These are phyloP conservation scores for Euzetes globulus DNA, from an alignment of 2,888 invertebrate species.

Conservation along the genomic window DNA sequence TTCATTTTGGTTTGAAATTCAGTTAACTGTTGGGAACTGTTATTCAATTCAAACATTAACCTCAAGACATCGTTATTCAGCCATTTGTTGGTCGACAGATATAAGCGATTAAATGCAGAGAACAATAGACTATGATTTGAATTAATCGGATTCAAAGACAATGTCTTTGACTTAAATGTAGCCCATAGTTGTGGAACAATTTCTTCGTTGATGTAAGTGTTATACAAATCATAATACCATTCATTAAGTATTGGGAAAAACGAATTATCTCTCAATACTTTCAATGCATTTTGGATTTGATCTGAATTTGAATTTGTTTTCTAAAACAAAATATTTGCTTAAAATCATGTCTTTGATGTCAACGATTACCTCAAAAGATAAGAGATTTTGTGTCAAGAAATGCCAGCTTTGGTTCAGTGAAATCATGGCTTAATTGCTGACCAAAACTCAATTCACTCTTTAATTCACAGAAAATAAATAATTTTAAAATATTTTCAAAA, in stretches of 20 bases:
- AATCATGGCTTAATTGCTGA: neutral
- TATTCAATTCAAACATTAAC: constrained; percentile 36
- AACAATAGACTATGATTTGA: constrained; percentile 12
- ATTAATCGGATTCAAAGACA: neutral
- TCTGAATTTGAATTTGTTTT: neutral
- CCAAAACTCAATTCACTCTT: too few relatives aligned
- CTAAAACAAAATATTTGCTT: neutral
- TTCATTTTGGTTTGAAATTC: constrained; percentile 32
- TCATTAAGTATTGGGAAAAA: neutral
- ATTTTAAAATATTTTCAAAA: too few relatives aligned
- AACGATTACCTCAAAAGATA: neutral
- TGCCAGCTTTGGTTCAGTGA: neutral
- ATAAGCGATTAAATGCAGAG: constrained; percentile 34
- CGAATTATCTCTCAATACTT: neutral
- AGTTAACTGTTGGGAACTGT: constrained; percentile 36
- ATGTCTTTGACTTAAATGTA: neutral
- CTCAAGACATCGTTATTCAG: constrained; percentile 31
- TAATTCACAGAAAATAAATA: too few relatives aligned
- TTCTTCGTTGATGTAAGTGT: neutral
- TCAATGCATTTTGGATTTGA: neutral
- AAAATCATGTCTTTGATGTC: neutral
- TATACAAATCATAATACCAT: constrained; percentile 7
- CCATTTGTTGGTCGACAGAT: constrained; percentile 32
- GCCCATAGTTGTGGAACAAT: constrained; percentile 3
- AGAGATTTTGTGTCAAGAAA: neutral